Base-by-base conservation (phyloP, 2,797 vertebrate species). In the Bovichtus variegatus region DNA sequence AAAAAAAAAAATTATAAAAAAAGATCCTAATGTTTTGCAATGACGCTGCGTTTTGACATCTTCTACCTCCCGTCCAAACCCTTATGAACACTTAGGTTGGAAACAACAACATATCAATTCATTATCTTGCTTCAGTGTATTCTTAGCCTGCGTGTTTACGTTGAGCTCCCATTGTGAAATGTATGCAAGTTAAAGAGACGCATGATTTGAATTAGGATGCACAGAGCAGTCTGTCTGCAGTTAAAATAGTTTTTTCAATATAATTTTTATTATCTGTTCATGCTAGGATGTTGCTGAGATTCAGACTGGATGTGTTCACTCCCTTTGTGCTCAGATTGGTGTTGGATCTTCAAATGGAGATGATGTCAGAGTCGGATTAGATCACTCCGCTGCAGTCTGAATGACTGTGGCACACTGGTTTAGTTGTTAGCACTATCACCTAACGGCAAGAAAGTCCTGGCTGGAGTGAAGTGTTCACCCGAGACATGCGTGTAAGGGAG, bases 171-270 rank as follows among this genome's bases (percentile, higher is more conserved):
- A 9, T 67, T 36, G 25, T 62, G 57, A 80, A 71, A 74, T 53
- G 31, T 34, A 34, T 34, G 11, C 25, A 68, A 29, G 2, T 84
- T 40, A 54, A 69, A 75, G 10, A 36, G 15, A 23, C 13, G 40
- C 49, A 41, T 31, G 19, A 46, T 72, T 62, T 50, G 46, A 81
- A 78, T 54, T 5, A 76, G 60, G n/a, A 57, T 16, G 43, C 2
- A 10, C 47, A 58, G 54, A 71, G 53, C 65, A 58, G 12, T 38
- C 9, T 71, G 55, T 12, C 44, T 66, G 2, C 41, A 61, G 40
- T 60, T 78, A 51, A 67, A 74, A 59, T 57, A 15, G 3, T 46
- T n/a, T 62, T 69, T 47, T 74, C 9, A 64, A 8, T 83, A 69
- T 53, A 1, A 66, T 70, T 41, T 72, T 67, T 31, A 68, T 76